A percentile compares a stretch with the other conserved stretches of the same genome.
Evolutionary conservation across 2,888 invertebrate genomes (phyloP).

Genomic region (Phalera bucephala): DNA sequence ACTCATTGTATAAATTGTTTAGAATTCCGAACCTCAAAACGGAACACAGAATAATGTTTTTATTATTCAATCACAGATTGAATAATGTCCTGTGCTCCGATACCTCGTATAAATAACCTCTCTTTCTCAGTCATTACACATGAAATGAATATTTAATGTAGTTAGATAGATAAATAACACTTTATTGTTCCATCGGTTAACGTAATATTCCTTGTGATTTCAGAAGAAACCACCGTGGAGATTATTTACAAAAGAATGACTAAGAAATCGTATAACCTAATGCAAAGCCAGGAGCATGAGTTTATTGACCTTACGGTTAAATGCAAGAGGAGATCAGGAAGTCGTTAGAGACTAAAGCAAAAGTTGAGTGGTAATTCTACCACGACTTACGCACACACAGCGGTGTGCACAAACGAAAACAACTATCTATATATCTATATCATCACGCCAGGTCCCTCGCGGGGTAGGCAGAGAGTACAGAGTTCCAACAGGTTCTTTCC

Average conservation of each 20-base stretch:
- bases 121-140: not conserved
- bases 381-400: not conserved
- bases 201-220: not conserved
- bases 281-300: conserved; percentile 16
- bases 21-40: too few relatives aligned
- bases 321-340: conserved; percentile 20
- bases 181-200: too few relatives aligned
- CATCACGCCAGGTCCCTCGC: too few relatives aligned
- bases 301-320: conserved; percentile 15
- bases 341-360: conserved; percentile 19
- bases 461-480: too few relatives aligned
- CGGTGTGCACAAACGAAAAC: not conserved
- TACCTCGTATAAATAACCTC: too few relatives aligned
- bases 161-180: too few relatives aligned
- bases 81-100: too few relatives aligned
- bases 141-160: not conserved
- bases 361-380: conserved; percentile 21
- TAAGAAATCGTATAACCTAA: conserved; percentile 15
- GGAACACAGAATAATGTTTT: too few relatives aligned
- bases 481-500: too few relatives aligned
- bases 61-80: too few relatives aligned
- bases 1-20: too few relatives aligned
- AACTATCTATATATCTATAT: too few relatives aligned
- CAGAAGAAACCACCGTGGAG: not conserved
- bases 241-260: not conserved